Evolutionary conservation across 2,888 invertebrate species (phyloP), one percentile per base, ranked within the genome.

Genomic region (Eretmocerus hayati): DNA sequence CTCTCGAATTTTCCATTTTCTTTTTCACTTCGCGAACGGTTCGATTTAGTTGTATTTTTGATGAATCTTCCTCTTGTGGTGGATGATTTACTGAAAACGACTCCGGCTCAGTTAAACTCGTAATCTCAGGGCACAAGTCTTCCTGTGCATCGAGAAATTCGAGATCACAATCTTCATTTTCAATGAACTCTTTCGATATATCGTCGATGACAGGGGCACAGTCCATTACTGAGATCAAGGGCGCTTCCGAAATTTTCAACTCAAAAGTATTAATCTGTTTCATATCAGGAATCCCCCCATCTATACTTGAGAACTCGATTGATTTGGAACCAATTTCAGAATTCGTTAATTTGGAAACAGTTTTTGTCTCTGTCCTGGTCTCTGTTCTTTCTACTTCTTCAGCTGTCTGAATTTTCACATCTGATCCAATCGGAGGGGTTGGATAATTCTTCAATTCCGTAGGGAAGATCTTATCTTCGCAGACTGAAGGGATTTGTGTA

Each of bases 141-240:
- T 47, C 42, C 21, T 38, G 30, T 1, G 32, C 19, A 11, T 47
- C 40, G 4, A 15, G 11, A 36, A 32, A 33, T 30, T 50, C 45
- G 3, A 11, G 5, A 33, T 41, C 38, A 22, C 21, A 33, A 21
- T 31, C n/a, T 5, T 41, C 31, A 16, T 15, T 19, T 6, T 48
- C 20, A 20, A 11, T 26, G 3, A 13, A n/a, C 13, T 16, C 3
- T 9, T 19, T 13, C 21, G 21, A 13, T n/a, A 19, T 21, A 41
- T 48, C 36, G 16, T 44, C 21, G 2, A 38, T 33, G n/a, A 57
- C 21, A 13, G 63, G 62, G 32, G 63, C 61, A 20, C 59, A 59
- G 53, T 65, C 63, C 41, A 66, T 66, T 1, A 65, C 64, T 15
- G 60, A 46, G 45, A 62, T 56, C 23, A 56, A 57, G 0, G 67